Evolutionary conservation across 1,140 invertebrate genomes (phyloP).

Genomic region (Subanguina moxae): DNA sequence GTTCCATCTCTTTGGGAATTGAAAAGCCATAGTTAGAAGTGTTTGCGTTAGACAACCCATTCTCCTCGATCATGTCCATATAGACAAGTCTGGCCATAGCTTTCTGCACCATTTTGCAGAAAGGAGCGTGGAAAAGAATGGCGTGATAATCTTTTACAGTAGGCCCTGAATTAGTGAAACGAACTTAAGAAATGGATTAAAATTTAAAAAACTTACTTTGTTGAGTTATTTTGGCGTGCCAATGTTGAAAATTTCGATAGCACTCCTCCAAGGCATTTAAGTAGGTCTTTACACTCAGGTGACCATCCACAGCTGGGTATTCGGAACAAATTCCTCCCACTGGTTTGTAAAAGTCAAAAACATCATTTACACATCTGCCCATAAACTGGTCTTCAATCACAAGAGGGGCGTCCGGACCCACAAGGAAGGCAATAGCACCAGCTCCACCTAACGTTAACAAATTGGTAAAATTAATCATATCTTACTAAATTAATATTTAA

Average conservation of each 20-base stretch:
- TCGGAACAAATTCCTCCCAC: constrained; percentile 75
- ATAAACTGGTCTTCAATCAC: constrained; percentile 41
- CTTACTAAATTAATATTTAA: too few species aligned
- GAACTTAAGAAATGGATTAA: constrained; percentile 15
- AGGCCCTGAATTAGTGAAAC: neutral
- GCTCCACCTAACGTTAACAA: constrained; percentile 86
- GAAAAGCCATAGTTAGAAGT: neutral
- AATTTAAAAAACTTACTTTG: constrained; percentile 11
- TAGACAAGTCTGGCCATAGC: constrained; percentile 75
- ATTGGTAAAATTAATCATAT: too few species aligned
- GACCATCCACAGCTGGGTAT: constrained; percentile 92
- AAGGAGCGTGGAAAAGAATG: constrained; percentile 91
- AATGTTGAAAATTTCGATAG: constrained; percentile 72
- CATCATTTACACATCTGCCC: constrained; percentile 83
- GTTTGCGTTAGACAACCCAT: neutral
- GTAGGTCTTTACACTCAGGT: constrained; percentile 89
- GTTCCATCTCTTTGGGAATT: constrained; percentile 5
- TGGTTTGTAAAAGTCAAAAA: constrained; percentile 98
- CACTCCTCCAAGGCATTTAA: constrained; percentile 85
- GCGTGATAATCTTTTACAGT: constrained; percentile 71
- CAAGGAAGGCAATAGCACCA: constrained; percentile 89
- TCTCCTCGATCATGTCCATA: constrained; percentile 17
- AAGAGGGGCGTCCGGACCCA: constrained; percentile 60
- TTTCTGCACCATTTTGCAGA: constrained; percentile 94
- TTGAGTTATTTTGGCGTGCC: constrained; percentile 25